These are phyloP conservation scores for Peromyscus attwateri DNA, from an alignment of 2,797 vertebrate species.

Conservation along the genomic window DNA sequence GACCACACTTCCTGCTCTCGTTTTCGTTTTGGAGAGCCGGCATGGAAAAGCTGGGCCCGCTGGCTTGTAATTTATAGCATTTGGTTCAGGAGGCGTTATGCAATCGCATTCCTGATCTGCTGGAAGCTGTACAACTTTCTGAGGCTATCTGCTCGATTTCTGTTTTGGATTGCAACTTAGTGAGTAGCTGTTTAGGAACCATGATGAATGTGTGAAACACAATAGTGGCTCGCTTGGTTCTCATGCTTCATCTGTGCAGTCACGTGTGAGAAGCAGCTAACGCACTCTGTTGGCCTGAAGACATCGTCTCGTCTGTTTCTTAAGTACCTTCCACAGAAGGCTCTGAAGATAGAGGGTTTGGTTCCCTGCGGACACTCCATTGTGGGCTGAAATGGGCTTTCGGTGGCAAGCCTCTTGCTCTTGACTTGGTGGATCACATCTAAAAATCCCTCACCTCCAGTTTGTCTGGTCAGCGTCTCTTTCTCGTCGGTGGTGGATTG, in stretches of 20 bases:
- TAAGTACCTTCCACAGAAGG: neutral
- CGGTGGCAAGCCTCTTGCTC: neutral
- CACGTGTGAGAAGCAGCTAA: neutral
- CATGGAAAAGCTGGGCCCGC: slow-evolving; percentile 28
- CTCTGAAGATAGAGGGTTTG: neutral
- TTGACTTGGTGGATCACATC: neutral
- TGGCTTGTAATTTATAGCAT: slow-evolving; percentile 36
- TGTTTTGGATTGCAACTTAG: slow-evolving; percentile 30
- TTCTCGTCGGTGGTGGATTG: neutral
- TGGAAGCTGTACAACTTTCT: slow-evolving; percentile 31
- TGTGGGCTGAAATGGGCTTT: neutral
- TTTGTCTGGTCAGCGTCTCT: neutral
- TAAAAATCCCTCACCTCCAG: neutral
- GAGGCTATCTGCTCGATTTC: slow-evolving; percentile 49
- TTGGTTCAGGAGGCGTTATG: slow-evolving; percentile 25
- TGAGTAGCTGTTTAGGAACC: slow-evolving; percentile 49
- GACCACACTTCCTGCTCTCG: slow-evolving; percentile 64
- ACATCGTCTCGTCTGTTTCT: fast-evolving
- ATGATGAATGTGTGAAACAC: neutral
- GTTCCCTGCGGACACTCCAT: neutral
- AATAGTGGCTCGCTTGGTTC: neutral
- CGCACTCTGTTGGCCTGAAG: neutral
- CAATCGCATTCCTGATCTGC: slow-evolving; percentile 14
- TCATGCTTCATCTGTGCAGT: neutral
- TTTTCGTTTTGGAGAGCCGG: slow-evolving; percentile 58